Evolutionary conservation across 2,113 vertebrate species (phyloP).

Genomic region (Rattus rattus): DNA sequence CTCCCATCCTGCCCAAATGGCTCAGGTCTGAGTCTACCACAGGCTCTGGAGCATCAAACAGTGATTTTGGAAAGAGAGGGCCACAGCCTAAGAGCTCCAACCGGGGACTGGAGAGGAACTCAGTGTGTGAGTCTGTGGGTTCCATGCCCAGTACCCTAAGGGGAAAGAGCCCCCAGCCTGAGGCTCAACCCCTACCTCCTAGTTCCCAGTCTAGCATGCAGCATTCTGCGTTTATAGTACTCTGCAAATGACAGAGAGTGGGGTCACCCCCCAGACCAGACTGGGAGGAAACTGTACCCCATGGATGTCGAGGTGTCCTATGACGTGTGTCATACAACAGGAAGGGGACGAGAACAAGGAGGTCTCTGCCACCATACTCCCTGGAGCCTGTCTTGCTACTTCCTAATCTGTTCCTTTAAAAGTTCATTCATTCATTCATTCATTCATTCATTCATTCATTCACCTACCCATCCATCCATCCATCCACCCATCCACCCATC

Average conservation of each 20-base stretch:
- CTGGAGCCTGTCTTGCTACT: not conserved
- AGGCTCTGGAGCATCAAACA: not conserved
- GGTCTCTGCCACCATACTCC: not conserved
- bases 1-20: not conserved
- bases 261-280: not conserved
- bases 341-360: not conserved
- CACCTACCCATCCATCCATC: not conserved
- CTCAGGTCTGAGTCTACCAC: not conserved
- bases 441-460: not conserved
- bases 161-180: not conserved
- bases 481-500: not conserved
- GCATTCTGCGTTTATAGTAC: not conserved
- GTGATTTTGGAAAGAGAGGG: not conserved
- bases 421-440: not conserved
- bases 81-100: not conserved
- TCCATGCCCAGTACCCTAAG: not conserved
- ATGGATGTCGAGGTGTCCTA: not conserved
- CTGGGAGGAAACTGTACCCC: not conserved
- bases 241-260: not conserved
- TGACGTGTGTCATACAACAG: not conserved
- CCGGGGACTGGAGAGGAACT: rapidly evolving
- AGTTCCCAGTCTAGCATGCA: not conserved
- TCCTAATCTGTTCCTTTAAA: not conserved
- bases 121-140: no score
- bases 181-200: not conserved